Conservation (phyloP, 2,888 invertebrate genomes). For the Caenorhabditis sinica region DNA sequence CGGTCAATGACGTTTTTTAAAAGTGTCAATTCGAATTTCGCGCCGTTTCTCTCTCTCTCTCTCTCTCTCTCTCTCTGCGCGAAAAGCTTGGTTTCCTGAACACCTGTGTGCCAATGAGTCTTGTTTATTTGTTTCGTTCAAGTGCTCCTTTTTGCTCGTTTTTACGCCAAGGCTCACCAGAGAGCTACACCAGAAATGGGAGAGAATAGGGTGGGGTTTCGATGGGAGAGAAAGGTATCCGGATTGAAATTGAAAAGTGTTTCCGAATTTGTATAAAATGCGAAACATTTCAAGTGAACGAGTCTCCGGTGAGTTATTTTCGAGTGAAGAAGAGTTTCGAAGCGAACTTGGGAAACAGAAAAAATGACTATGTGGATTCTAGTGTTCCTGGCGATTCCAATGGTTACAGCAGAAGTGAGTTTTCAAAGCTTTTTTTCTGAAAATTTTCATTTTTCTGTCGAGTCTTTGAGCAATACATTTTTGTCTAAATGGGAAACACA, state of each 20-base stretch:
- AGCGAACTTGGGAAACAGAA: neutral
- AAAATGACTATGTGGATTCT: neutral
- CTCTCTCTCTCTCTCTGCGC: neutral
- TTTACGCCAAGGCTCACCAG: conserved; percentile 16
- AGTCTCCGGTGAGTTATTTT: conserved; percentile 9
- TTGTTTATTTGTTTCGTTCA: conserved; percentile 32
- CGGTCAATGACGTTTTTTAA: conserved; percentile 38
- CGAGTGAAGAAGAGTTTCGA: neutral
- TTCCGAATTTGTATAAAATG: conserved; percentile 18
- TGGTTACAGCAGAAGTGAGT: conserved; percentile 43
- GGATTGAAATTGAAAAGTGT: conserved; percentile 8
- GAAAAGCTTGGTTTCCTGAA: conserved; percentile 7
- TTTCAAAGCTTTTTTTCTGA: conserved; percentile 1
- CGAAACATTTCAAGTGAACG: conserved; percentile 32
- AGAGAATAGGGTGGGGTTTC: conserved; percentile 18
- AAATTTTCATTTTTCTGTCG: no score
- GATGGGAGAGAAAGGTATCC: conserved; percentile 6
- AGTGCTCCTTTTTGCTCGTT: conserved; percentile 2
- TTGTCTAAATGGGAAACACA: no score
- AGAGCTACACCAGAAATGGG: neutral
- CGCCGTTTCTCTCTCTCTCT: neutral
- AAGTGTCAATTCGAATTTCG: conserved; percentile 41
- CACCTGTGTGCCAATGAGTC: conserved; percentile 5
- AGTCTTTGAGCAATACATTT: no score
- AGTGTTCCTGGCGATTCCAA: conserved; percentile 39